These are phyloP conservation scores for Neotoma lepida DNA, from an alignment of 2,113 vertebrate genomes.

Conservation along the genomic window DNA sequence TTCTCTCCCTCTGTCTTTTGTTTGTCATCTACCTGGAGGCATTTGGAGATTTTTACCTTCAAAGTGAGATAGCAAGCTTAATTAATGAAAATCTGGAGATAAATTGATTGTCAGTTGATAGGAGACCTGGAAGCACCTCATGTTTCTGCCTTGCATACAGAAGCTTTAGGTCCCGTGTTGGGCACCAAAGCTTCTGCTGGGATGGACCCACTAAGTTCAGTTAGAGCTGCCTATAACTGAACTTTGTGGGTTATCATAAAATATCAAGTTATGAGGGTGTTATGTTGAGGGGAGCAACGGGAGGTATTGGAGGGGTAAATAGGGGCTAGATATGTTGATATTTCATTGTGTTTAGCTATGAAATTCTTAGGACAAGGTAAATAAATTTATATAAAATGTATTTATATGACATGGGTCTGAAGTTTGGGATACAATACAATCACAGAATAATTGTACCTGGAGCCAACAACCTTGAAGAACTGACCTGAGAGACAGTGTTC, in stretches of 20 bases:
- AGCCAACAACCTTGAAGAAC: neutral
- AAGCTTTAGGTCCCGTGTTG: fast-evolving
- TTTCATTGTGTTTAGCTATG: neutral
- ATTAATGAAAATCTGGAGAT: neutral
- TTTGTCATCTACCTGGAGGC: fast-evolving
- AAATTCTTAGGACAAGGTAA: neutral
- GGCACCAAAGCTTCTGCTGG: neutral
- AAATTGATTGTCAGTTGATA: too few relatives aligned
- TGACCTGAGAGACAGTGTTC: neutral
- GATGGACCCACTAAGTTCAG: too few relatives aligned
- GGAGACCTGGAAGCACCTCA: neutral
- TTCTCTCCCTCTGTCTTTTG: neutral
- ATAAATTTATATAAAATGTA: neutral
- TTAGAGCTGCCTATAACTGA: too few relatives aligned
- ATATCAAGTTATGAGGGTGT: neutral
- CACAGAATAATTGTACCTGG: neutral
- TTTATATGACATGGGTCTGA: neutral
- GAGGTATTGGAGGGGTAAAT: too few relatives aligned
- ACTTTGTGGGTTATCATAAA: neutral
- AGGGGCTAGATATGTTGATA: neutral
- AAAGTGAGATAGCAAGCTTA: neutral
- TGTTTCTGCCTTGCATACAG: neutral
- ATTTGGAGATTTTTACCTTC: too few relatives aligned
- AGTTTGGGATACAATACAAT: neutral
- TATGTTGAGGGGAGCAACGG: neutral